Percentiles rank a stretch among this genome's conserved stretches.
phyloP scores from a whole-genome alignment of 2,888 invertebrate species.

The Melinaea marsaeus region DNA sequence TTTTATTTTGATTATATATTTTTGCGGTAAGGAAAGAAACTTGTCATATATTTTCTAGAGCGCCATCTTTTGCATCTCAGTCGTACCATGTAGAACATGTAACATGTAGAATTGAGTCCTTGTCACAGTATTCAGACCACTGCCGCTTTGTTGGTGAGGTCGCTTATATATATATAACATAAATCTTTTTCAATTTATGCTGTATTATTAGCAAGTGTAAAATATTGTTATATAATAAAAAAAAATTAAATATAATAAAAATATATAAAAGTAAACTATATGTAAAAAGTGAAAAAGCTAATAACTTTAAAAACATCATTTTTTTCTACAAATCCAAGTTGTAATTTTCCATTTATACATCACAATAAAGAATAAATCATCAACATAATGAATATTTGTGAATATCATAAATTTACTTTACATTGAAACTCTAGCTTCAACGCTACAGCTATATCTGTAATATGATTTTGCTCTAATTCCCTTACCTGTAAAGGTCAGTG shows the following conservation, averaged over 20 bases:
- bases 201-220: not conserved
- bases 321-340: too few relatives aligned
- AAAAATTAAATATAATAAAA: too few relatives aligned
- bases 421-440: not conserved
- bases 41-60: not conserved
- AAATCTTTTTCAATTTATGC: not conserved
- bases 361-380: too few relatives aligned
- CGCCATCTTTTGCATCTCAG: not conserved
- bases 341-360: too few relatives aligned
- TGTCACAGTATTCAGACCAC: not conserved
- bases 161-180: conserved; percentile 1
- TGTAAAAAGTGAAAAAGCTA: too few relatives aligned
- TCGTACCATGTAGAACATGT: not conserved
- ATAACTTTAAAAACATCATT: too few relatives aligned
- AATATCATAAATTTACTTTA: too few relatives aligned
- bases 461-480: conserved; percentile 2
- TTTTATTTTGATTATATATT: too few relatives aligned
- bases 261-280: too few relatives aligned
- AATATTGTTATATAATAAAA: too few relatives aligned
- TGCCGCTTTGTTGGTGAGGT: not conserved
- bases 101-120: not conserved
- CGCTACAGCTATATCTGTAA: not conserved
- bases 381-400: too few relatives aligned
- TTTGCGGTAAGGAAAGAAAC: too few relatives aligned
- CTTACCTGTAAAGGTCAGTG: not conserved